Percentiles rank a stretch among this genome's conserved stretches.
phyloP scores from a whole-genome alignment of 2,113 vertebrate species.

The Spermophilus dauricus region DNA sequence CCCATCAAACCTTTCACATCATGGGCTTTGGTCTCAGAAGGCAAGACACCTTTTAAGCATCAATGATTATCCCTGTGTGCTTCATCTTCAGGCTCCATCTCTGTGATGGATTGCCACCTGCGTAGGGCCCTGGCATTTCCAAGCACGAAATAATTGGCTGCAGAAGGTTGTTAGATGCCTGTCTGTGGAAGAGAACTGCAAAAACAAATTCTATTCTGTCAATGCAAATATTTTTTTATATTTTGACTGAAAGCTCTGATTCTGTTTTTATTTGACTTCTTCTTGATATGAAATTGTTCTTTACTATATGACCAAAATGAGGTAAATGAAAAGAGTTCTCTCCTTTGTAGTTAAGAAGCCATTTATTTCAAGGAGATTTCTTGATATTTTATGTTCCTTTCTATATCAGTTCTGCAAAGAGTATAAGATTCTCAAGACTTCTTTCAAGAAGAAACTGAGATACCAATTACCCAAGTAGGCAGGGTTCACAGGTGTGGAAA shows the following conservation, averaged over 20 bases:
- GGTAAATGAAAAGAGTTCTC: background rate
- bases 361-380: conserved; percentile 11
- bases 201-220: conserved; percentile 52
- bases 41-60: conserved; percentile 54
- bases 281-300: background rate
- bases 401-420: background rate
- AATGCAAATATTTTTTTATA: conserved; percentile 5
- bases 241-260: conserved; percentile 9
- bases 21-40: conserved; percentile 28
- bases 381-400: background rate
- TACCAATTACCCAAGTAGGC: background rate
- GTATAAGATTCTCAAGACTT: conserved; percentile 14
- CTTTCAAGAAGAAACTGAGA: conserved; percentile 21
- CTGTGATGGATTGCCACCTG: conserved; percentile 64
- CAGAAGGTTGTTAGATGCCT: conserved; percentile 2
- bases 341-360: background rate
- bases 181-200: conserved; percentile 10
- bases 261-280: conserved; percentile 53
- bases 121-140: conserved; percentile 67
- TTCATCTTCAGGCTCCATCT: background rate
- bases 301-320: background rate
- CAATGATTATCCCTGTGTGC: background rate
- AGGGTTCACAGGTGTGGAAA: background rate
- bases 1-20: conserved; percentile 36
- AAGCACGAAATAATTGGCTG: conserved; percentile 70